Conservation (phyloP, 2,888 invertebrate species). For the Ennomos fuscantarius region DNA sequence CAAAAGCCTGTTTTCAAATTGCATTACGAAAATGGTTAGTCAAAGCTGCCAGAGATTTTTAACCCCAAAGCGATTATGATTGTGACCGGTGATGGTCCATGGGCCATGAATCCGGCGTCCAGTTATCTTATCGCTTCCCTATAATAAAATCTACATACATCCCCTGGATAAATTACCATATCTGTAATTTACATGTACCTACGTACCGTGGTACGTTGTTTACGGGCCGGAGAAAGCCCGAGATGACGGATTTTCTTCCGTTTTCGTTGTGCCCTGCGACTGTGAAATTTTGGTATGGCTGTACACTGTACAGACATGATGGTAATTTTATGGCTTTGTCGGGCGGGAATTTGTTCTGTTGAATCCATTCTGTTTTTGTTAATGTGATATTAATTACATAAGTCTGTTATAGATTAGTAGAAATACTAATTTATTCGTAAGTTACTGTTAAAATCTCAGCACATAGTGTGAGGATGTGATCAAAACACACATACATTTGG, state of each 20-base stretch:
- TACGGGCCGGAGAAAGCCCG: slow-evolving; percentile 73
- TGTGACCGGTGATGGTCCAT: slow-evolving; percentile 36
- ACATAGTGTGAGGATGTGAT: no score
- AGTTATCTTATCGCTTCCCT: slow-evolving; percentile 73
- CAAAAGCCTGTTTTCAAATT: neutral
- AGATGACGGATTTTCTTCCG: slow-evolving; percentile 84
- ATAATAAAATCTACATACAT: slow-evolving; percentile 33
- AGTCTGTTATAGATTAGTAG: neutral
- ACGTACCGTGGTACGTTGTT: slow-evolving; percentile 71
- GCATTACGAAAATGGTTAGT: slow-evolving; percentile 12
- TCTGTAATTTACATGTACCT: slow-evolving; percentile 80
- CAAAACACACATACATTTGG: no score
- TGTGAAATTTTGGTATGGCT: slow-evolving; percentile 41
- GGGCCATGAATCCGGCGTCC: slow-evolving; percentile 71
- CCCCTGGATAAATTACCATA: slow-evolving; percentile 79
- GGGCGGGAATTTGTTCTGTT: slow-evolving; percentile 6
- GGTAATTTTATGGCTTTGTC: slow-evolving; percentile 38
- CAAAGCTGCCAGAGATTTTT: slow-evolving; percentile 4
- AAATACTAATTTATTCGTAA: no score
- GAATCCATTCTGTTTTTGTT: slow-evolving; percentile 4
- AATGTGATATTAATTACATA: slow-evolving; percentile 10
- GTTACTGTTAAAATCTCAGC: no score
- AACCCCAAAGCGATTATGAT: slow-evolving; percentile 36
- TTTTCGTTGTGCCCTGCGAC: slow-evolving; percentile 56
- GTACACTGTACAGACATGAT: slow-evolving; percentile 32